Conservation (phyloP, 1,140 invertebrate genomes). For the Drosophila sproati region DNA sequence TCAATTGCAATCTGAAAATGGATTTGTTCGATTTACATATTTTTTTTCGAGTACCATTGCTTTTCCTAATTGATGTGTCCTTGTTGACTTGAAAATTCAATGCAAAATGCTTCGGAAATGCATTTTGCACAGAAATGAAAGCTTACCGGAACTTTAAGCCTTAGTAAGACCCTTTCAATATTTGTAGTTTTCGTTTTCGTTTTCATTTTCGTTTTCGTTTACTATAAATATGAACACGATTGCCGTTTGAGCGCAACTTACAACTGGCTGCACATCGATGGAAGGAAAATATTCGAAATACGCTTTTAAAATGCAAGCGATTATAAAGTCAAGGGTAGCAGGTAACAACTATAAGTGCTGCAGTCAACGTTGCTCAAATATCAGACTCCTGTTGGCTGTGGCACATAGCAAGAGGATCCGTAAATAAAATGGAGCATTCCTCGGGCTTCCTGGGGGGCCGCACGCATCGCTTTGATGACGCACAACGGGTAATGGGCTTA, state of each 20-base stretch:
- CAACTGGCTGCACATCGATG: slow-evolving; percentile 14
- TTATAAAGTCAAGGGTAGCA: slow-evolving; percentile 6
- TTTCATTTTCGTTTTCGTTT: slow-evolving; percentile 6
- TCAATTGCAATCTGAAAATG: not conserved
- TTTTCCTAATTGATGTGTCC: not conserved
- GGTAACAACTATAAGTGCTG: slow-evolving; percentile 4
- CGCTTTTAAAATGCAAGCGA: slow-evolving; percentile 33
- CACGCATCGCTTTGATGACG: slow-evolving; percentile 30
- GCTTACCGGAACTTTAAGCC: slow-evolving; percentile 1
- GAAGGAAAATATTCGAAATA: slow-evolving; percentile 37
- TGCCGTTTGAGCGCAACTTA: slow-evolving; percentile 27
- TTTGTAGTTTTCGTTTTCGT: not conserved
- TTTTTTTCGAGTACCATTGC: not conserved
- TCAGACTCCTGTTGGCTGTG: slow-evolving; percentile 1
- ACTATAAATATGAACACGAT: slow-evolving; percentile 30
- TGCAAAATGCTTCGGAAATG: slow-evolving; percentile 19
- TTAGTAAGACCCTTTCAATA: slow-evolving; percentile 35
- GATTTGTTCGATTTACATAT: not conserved
- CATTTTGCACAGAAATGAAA: slow-evolving; percentile 17
- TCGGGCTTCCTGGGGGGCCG: slow-evolving; percentile 30
- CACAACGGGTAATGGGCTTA: slow-evolving; percentile 24
- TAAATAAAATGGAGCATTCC: not conserved
- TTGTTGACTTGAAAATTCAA: slow-evolving; percentile 9
- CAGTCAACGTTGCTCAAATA: slow-evolving; percentile 7
- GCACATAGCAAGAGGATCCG: not conserved